phyloP scores from a whole-genome alignment of 2,113 vertebrate genomes.

The Melanerpes formicivorus region DNA sequence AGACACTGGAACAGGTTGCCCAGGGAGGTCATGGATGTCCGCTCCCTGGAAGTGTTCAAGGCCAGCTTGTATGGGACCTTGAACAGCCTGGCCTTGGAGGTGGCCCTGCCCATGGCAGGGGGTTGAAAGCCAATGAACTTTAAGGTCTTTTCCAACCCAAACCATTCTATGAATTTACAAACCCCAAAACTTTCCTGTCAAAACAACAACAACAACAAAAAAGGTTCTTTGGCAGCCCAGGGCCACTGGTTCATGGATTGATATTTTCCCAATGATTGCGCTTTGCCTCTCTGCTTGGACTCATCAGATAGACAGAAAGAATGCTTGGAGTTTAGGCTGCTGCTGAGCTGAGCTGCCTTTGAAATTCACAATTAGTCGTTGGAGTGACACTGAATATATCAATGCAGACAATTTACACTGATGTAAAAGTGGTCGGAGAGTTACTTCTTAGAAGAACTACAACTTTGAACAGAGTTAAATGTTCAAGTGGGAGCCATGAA shows the following conservation, averaged over 20 bases:
- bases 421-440: not conserved
- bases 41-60: too few species aligned
- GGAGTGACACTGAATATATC: slow-evolving; percentile 10
- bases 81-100: too few species aligned
- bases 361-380: slow-evolving; percentile 48
- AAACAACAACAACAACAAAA: not conserved
- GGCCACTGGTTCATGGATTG: not conserved
- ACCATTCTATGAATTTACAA: too few species aligned
- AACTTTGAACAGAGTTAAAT: not conserved
- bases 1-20: too few species aligned
- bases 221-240: not conserved
- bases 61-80: too few species aligned
- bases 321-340: slow-evolving; percentile 37
- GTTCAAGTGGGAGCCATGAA: not conserved
- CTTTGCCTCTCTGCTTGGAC: not conserved
- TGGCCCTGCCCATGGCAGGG: too few species aligned
- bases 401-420: slow-evolving; percentile 30
- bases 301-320: slow-evolving; percentile 29
- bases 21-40: too few species aligned
- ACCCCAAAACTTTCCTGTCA: not conserved
- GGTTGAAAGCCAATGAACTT: too few species aligned
- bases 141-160: too few species aligned
- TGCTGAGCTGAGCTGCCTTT: slow-evolving; percentile 2
- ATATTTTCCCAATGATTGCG: slow-evolving; percentile 25
- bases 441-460: not conserved